phyloP scores from a whole-genome alignment of 2,797 vertebrate genomes.

The Octomys mimax region DNA sequence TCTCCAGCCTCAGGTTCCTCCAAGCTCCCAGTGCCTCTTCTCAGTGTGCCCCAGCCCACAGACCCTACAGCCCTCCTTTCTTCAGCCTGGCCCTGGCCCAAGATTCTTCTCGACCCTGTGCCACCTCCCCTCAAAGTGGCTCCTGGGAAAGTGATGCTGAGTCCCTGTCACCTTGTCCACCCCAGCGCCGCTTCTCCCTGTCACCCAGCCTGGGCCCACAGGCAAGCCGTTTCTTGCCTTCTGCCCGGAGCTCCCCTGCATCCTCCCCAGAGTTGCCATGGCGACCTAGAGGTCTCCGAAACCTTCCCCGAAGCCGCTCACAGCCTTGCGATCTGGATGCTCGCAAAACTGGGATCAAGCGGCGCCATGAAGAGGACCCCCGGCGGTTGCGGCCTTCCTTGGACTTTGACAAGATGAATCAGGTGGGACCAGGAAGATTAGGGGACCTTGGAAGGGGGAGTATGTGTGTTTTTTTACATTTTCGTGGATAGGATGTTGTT shows the following conservation, averaged over 20 bases:
- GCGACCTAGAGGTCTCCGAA: slow-evolving; percentile 91
- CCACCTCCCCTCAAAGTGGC: slow-evolving; percentile 84
- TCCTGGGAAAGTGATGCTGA: slow-evolving; percentile 88
- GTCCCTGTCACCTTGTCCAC: slow-evolving; percentile 87
- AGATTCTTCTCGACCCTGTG: slow-evolving; percentile 90
- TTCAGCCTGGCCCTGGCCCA: slow-evolving; percentile 94
- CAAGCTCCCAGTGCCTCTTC: slow-evolving; percentile 92
- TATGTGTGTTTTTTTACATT: neutral
- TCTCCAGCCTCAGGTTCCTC: slow-evolving; percentile 93
- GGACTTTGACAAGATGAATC: slow-evolving; percentile 95
- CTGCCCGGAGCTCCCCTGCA: slow-evolving; percentile 93
- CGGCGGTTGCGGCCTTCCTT: slow-evolving; percentile 93
- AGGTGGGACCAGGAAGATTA: slow-evolving; percentile 85
- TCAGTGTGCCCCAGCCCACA: slow-evolving; percentile 91
- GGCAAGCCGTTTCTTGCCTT: slow-evolving; percentile 93
- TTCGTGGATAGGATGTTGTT: neutral
- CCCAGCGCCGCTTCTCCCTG: slow-evolving; percentile 94
- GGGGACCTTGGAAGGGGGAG: neutral
- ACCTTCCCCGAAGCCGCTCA: slow-evolving; percentile 94
- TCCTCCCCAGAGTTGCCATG: slow-evolving; percentile 89
- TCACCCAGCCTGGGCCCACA: slow-evolving; percentile 95
- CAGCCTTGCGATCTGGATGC: slow-evolving; percentile 96
- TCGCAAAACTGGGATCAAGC: slow-evolving; percentile 93
- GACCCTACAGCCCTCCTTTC: slow-evolving; percentile 94
- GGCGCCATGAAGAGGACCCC: slow-evolving; percentile 91